These are phyloP conservation scores for Hirtodrosophila confusa DNA, from an alignment of 2,888 invertebrate species.

Conservation along the genomic window DNA sequence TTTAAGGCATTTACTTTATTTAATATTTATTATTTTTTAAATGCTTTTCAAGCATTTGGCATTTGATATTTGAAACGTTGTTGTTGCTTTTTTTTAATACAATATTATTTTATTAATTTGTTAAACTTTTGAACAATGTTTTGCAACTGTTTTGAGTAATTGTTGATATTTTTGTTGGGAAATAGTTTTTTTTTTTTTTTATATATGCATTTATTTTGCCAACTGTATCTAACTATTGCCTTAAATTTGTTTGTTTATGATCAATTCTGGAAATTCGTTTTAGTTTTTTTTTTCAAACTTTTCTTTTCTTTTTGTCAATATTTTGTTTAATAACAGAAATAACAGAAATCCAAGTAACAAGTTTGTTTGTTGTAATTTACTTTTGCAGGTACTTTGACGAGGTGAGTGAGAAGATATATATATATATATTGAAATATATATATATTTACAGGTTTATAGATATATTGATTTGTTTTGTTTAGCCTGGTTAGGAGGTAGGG, in stretches of 20 bases:
- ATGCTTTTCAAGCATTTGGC: constrained; percentile 23
- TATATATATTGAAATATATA: constrained; percentile 20
- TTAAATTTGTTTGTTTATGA: too few relatives aligned
- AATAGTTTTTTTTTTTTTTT: background rate
- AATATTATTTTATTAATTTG: background rate
- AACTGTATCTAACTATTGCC: constrained; percentile 6
- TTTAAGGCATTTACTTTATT: too few relatives aligned
- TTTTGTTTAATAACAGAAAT: constrained; percentile 7
- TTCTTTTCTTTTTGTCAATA: constrained; percentile 12
- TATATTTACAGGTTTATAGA: constrained; percentile 23
- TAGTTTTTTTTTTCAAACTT: background rate
- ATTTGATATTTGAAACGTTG: background rate
- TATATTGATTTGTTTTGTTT: constrained; percentile 26
- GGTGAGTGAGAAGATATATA: constrained; percentile 59
- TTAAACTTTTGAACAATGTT: constrained; percentile 8
- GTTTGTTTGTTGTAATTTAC: constrained; percentile 13
- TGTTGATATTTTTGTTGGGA: background rate
- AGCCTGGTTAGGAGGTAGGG: constrained; percentile 38
- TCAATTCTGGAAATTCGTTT: constrained; percentile 19
- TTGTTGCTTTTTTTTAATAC: constrained; percentile 1
- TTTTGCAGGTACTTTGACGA: constrained; percentile 77
- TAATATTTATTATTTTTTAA: background rate
- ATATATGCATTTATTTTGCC: background rate
- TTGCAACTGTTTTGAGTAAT: constrained; percentile 14
- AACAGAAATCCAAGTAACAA: constrained; percentile 3